Evolutionary conservation across 2,113 vertebrate genomes (phyloP), one percentile per base, ranked within the genome.

Genomic region (Sinocyclocheilus rhinocerous): DNA sequence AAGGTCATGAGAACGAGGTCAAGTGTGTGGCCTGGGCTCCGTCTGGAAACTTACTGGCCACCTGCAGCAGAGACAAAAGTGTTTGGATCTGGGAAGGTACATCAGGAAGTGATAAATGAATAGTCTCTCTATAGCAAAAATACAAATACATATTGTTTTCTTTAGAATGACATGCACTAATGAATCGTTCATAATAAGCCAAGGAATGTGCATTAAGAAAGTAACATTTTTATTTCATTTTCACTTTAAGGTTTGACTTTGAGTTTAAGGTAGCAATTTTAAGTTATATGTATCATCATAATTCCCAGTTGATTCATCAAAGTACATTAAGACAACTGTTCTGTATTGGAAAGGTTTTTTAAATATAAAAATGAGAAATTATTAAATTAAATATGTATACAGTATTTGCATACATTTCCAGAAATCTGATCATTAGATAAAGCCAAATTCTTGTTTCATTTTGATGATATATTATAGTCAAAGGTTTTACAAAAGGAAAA

Each of bases 61-160:
- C 97, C 0, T 98, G 97, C 89, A 99, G 98, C 92, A 91, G 98
- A 33, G 98, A 99, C 92, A 99, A 99, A 91, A 99, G 96, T 4
- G 98, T 99, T 26, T 99, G 98, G 98, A 94, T 99, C 83, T 99
- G 98, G 98, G 98, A 99, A 97, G 97, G 98, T 99, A 20, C 16
- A 0, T 55, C n/a, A 22, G 42, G 0, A 33, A 69, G 33, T 36
- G 36, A 36, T 5, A 36, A 33, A 26, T 29, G 6, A n/a, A 20
- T 22, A 42, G 20, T 42, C 4, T 73, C 1, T 73, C 70, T n/a
- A 6, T 22, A 22, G 4, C 18, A 45, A 10, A 72, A 48, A 48
- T 48, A 12, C 45, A 48, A 12, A 3, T 48, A 12, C 45, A 48
- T 3, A 3, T 1, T 3, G 12, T 48, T 48, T 11, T 48, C 0